Evolutionary conservation across 2,888 invertebrate genomes (phyloP), one percentile per base, ranked within the genome.

Genomic region (Sminthurides aquaticus): DNA sequence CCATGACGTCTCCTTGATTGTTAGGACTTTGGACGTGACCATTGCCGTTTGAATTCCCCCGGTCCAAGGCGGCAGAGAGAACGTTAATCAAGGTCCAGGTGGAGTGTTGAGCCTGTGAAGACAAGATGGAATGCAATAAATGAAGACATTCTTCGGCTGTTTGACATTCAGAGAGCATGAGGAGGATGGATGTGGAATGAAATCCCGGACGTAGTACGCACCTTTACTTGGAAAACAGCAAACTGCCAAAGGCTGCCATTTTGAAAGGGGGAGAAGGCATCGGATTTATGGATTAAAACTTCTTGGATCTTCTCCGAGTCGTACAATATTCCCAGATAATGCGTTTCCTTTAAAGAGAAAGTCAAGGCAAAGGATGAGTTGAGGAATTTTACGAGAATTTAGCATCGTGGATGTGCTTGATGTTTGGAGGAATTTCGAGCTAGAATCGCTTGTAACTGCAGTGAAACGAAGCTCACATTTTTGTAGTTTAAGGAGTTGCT

Each of bases 221-320:
- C 74, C 62, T 72, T 71, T 11, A 74, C 67, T 67, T 61, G 61
- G 57, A 74, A 74, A 28, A 72, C 69, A 18, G 69, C 73, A 63
- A 71, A 74, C 52, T 73, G 70, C 74, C 74, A 74, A 11, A 74
- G 56, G 52, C 71, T 72, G 24, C 73, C 74, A 54, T 74, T 74
- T 68, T 73, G 73, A 62, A 74, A 67, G 2, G 73, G 72, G n/a
- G 69, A 63, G 27, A 71, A 71, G 11, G 66, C 67, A 28, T 71
- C 65, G 24, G 70, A 68, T 57, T 66, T 60, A n/a, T 67, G 68
- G 29, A 67, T 62, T 34, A 62, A 57, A 22, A 72, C 63, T 22
- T 67, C 69, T 55, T 70, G 66, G 29, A 71, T 70, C 64, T 70
- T 67, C 28, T 70, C 69, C 8, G 68, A 43, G 62, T 74, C 70